Evolutionary conservation across 2,888 invertebrate genomes (phyloP).

Genomic region (Neelides folsomi): DNA sequence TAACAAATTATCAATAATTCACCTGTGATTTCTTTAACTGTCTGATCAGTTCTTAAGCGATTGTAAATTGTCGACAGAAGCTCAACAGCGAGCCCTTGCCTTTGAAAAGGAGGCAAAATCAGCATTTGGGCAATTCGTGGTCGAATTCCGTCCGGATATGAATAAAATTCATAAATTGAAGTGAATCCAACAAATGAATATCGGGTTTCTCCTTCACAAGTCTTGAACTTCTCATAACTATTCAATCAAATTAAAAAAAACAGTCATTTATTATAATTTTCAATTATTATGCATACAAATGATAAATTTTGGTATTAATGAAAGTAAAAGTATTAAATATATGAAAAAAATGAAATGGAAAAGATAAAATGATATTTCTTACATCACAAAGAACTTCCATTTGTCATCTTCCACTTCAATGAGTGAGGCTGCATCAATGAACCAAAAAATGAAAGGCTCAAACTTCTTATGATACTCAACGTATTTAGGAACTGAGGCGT

Average conservation of each 20-base stretch:
- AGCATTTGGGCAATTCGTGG: conserved; percentile 88
- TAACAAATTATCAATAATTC: conserved; percentile 17
- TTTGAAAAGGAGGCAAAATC: conserved; percentile 81
- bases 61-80: conserved; percentile 53
- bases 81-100: conserved; percentile 66
- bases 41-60: conserved; percentile 42
- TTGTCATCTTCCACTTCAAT: conserved; percentile 83
- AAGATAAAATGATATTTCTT: conserved; percentile 6
- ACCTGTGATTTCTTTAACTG: conserved; percentile 60
- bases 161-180: conserved; percentile 87
- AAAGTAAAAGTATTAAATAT: background rate
- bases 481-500: conserved; percentile 55
- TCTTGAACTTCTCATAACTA: conserved; percentile 40
- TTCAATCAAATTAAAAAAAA: no score
- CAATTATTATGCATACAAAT: background rate
- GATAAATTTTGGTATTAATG: background rate
- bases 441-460: conserved; percentile 87
- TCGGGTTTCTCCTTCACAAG: conserved; percentile 39
- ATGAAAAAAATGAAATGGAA: background rate
- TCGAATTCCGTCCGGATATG: conserved; percentile 72
- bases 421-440: conserved; percentile 88
- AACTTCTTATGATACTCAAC: conserved; percentile 64
- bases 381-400: conserved; percentile 64
- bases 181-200: conserved; percentile 76
- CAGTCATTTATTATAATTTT: background rate